Evolutionary conservation across 2,888 invertebrate genomes (phyloP).

Genomic region (Macaria notata): DNA sequence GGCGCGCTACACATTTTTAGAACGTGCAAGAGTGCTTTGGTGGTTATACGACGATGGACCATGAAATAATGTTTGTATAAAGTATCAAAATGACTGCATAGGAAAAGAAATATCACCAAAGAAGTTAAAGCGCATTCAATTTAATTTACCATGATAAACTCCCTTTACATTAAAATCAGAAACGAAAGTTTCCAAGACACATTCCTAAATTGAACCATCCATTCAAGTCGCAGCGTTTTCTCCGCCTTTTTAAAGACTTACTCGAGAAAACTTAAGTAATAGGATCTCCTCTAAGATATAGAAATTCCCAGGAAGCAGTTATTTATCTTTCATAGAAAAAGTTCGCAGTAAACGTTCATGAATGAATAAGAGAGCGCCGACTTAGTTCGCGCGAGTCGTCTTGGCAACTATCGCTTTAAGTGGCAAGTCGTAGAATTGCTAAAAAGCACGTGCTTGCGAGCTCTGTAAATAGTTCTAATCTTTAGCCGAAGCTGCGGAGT

Average conservation of each 20-base stretch:
- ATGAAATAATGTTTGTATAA: too few relatives aligned
- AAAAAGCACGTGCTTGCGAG: slow-evolving; percentile 68
- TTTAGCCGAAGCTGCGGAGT: slow-evolving; percentile 53
- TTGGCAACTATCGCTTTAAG: slow-evolving; percentile 56
- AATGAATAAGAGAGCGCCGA: slow-evolving; percentile 46
- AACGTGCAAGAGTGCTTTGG: too few relatives aligned
- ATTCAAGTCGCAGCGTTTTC: slow-evolving; percentile 3
- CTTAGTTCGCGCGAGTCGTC: slow-evolving; percentile 44
- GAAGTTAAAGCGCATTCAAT: too few relatives aligned
- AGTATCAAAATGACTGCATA: too few relatives aligned
- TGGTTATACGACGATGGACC: too few relatives aligned
- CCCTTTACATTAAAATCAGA: too few relatives aligned
- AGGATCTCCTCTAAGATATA: slow-evolving; percentile 30
- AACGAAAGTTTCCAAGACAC: too few relatives aligned
- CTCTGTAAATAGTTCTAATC: slow-evolving; percentile 73
- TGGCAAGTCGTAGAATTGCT: slow-evolving; percentile 59
- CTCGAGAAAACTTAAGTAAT: slow-evolving; percentile 31
- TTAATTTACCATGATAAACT: too few relatives aligned
- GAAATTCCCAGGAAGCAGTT: slow-evolving; percentile 33
- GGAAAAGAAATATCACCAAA: too few relatives aligned
- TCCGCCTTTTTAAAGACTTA: slow-evolving; percentile 5
- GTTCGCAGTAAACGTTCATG: slow-evolving; percentile 43
- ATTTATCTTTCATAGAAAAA: slow-evolving; percentile 38
- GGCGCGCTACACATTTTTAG: too few relatives aligned
- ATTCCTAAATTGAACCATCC: neutral